A percentile compares a stretch with the other conserved stretches of the same genome.
Evolutionary conservation across 2,113 vertebrate genomes (phyloP).

Genomic region (Anthoscopus minutus): DNA sequence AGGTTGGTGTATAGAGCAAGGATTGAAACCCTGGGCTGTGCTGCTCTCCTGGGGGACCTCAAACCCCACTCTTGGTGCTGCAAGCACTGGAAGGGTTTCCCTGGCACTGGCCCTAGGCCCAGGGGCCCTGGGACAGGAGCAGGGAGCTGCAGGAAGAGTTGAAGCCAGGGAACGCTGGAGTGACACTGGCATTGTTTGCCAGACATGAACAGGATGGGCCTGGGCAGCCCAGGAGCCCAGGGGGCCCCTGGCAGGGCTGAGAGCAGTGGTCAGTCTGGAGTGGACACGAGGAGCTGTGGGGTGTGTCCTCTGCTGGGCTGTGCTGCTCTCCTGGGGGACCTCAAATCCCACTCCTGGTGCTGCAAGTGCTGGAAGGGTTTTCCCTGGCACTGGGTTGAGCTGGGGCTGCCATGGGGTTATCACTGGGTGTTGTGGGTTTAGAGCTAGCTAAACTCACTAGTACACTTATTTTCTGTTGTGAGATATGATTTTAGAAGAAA

Average conservation of each 20-base stretch:
- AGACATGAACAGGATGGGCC: fast-evolving
- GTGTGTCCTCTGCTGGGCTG: background rate
- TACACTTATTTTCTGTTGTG: too few species aligned
- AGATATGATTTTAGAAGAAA: too few species aligned
- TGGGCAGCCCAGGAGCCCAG: fast-evolving
- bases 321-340: background rate
- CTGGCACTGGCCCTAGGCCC: background rate
- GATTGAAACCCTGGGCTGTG: background rate
- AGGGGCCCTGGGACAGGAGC: background rate
- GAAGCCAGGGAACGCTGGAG: background rate
- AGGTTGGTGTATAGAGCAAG: background rate
- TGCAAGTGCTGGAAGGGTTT: background rate
- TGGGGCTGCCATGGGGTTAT: background rate
- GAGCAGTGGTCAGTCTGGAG: background rate
- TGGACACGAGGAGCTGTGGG: fast-evolving
- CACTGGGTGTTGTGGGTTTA: too few species aligned
- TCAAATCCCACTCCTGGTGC: background rate
- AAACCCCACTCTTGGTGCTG: background rate
- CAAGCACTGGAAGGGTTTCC: background rate
- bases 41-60: background rate
- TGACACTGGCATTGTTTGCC: fast-evolving
- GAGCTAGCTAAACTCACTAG: too few species aligned
- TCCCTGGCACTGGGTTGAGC: background rate
- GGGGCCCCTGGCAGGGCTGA: background rate
- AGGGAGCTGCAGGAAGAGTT: background rate